These are phyloP conservation scores for Metaphire vulgaris DNA, from an alignment of 1,140 invertebrate species.

Conservation along the genomic window DNA sequence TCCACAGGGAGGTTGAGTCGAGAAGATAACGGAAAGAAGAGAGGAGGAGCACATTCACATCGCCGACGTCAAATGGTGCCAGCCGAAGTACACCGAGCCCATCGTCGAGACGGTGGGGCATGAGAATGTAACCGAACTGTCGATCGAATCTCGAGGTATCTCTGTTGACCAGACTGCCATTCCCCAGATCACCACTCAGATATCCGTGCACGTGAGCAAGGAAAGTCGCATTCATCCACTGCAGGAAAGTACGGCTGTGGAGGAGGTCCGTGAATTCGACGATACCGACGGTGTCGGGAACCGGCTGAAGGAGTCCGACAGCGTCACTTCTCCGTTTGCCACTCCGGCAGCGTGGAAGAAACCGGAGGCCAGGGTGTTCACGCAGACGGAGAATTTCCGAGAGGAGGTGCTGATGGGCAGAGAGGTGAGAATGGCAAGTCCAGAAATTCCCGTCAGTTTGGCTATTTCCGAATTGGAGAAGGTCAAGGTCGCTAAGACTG, in stretches of 20 bases:
- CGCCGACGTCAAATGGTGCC: slow-evolving; percentile 32
- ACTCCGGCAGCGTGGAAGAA: background rate
- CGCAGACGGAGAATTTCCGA: slow-evolving; percentile 1
- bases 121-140: slow-evolving; percentile 11
- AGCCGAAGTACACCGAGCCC: slow-evolving; percentile 14
- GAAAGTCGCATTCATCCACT: background rate
- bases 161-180: background rate
- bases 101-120: background rate
- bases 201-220: background rate
- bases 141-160: background rate
- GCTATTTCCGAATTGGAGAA: background rate
- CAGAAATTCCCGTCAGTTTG: background rate
- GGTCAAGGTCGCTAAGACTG: background rate
- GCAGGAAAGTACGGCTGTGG: background rate
- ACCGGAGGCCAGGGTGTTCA: slow-evolving; percentile 1
- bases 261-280: background rate
- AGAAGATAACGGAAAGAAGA: slow-evolving; percentile 9
- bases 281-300: background rate
- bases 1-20: slow-evolving; percentile 11
- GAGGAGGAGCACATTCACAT: slow-evolving; percentile 31
- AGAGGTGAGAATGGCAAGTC: background rate
- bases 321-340: background rate
- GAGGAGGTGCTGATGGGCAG: background rate
- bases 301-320: background rate
- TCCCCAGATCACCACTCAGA: background rate